Conservation (phyloP, 1,140 invertebrate species). For the Dendrolimus punctatus region DNA sequence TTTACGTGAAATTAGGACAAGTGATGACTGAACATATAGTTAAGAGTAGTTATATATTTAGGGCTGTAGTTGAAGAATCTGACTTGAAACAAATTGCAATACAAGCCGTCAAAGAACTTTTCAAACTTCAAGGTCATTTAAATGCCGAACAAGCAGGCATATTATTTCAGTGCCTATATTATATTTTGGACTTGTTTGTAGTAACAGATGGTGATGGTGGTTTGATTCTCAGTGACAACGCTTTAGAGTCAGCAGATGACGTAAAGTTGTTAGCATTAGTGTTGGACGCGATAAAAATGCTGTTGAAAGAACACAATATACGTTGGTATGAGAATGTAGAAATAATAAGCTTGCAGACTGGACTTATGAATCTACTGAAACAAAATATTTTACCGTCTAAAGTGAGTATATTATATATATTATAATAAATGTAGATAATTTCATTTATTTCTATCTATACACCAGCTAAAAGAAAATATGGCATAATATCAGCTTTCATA, state of each 20-base stretch:
- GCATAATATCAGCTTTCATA: too few relatives aligned
- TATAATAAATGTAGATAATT: neutral
- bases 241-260: conserved; percentile 14
- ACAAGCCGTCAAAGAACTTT: conserved; percentile 12
- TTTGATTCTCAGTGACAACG: conserved; percentile 11
- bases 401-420: conserved; percentile 9
- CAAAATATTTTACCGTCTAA: conserved; percentile 18
- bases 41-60: conserved; percentile 9
- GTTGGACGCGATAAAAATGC: conserved; percentile 15
- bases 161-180: conserved; percentile 18
- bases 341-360: conserved; percentile 17
- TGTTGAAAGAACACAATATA: conserved; percentile 24
- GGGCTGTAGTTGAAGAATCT: conserved; percentile 6
- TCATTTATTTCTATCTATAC: neutral
- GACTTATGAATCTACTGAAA: conserved; percentile 22
- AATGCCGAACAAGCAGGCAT: conserved; percentile 16
- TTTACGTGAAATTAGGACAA: conserved; percentile 9
- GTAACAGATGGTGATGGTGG: conserved; percentile 10
- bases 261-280: conserved; percentile 12
- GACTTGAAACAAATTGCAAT: conserved; percentile 11
- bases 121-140: conserved; percentile 14
- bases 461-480: neutral
- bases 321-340: conserved; percentile 28
- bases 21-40: conserved; percentile 17
- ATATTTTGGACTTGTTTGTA: conserved; percentile 14